Conservation (phyloP, 2,113 vertebrate species). For the Prinia subflava region DNA sequence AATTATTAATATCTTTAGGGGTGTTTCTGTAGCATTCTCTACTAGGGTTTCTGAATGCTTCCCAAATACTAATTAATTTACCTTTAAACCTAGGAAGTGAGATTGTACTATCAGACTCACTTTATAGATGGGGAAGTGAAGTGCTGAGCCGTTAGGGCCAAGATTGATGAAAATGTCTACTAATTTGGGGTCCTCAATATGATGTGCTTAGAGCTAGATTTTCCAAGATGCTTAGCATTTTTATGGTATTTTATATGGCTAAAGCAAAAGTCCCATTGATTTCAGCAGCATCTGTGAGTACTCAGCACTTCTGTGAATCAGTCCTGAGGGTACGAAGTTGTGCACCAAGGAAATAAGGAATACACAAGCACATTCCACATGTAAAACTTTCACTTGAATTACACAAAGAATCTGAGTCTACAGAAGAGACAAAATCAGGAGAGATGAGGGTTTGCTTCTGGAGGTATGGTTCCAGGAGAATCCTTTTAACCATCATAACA, state of each 20-base stretch:
- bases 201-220: neutral
- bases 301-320: neutral
- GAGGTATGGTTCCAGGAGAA: neutral
- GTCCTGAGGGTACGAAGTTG: neutral
- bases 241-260: neutral
- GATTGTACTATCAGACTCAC: neutral
- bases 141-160: neutral
- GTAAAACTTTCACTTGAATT: neutral
- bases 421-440: neutral
- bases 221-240: constrained; percentile 15
- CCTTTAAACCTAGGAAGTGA: neutral
- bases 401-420: neutral
- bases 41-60: constrained; percentile 3
- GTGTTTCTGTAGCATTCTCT: constrained; percentile 11
- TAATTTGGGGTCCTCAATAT: neutral
- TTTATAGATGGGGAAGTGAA: constrained; percentile 6
- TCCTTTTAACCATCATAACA: neutral
- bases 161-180: neutral
- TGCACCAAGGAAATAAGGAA: neutral
- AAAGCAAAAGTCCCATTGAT: neutral
- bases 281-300: neutral
- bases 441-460: neutral
- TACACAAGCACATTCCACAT: neutral
- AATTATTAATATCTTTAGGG: constrained; percentile 59
- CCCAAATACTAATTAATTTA: constrained; percentile 48